Evolutionary conservation across 2,797 vertebrate genomes (phyloP), one percentile per base, ranked within the genome.

Genomic region (Passerculus sandwichensis): DNA sequence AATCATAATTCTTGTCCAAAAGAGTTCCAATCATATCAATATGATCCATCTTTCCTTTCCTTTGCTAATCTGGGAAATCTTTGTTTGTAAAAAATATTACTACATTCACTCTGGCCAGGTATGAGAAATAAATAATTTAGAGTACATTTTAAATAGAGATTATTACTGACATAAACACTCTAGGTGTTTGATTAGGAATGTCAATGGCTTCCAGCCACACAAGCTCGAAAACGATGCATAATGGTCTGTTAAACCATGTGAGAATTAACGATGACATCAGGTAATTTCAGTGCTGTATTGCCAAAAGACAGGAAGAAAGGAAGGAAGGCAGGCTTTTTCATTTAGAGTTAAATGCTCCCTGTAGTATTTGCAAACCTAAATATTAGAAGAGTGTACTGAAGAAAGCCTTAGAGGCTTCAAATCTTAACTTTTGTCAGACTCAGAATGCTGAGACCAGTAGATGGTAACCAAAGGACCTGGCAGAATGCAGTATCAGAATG

Each of bases 251-350:
- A 86, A 53, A 91, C 47, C 78, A 75, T 80, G 88, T 80, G 67
- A 93, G 89, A 92, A 94, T 89, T 89, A 89, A 92, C 3, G 11
- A 86, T 87, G 89, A 95, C 79, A 96, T 94, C 82, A 89, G 92
- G 91, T 89, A 95, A 95, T 92, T 96, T 93, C 75, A 92, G 30
- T 0, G 0, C 70, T 45, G 34, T 72, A 80, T n/a, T 94, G 93
- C 93, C 91, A 92, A 88, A 94, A 94, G 88, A 86, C 87, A 94
- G 84, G 87, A 95, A 95, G 94, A 89, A 89, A 96, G 76, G 78
- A 77, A 88, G 82, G 85, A 65, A 96, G 88, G 45, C 1, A 89
- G 60, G 26, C 20, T 85, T 93, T 92, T 89, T 78, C 79, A 78
- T 75, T 85, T 62, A n/a, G 72, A 91, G 40, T 84, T 91, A 95